Percentiles rank a stretch among this genome's conserved stretches.
phyloP scores from a whole-genome alignment of 2,113 vertebrate genomes.

The Scolopax mira region DNA sequence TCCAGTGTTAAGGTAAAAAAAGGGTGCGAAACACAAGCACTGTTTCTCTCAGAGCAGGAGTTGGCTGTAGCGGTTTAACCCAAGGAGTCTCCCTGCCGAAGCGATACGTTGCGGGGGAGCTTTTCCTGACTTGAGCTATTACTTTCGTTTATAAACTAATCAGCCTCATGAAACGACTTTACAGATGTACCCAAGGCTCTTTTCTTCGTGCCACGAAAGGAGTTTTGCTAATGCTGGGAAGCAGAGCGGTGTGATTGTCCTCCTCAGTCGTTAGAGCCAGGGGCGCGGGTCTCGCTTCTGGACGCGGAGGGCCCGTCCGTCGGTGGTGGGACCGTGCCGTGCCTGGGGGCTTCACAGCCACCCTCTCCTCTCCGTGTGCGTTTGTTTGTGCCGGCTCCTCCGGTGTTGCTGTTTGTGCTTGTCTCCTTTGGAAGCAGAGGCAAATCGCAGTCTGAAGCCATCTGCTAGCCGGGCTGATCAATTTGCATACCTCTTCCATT shows the following conservation, averaged over 20 bases:
- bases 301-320: accelerated
- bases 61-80: not conserved
- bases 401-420: not conserved
- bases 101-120: not conserved
- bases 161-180: not conserved
- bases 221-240: not conserved
- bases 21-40: conserved; percentile 4
- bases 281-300: not conserved
- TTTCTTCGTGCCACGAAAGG: not conserved
- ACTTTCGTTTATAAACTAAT: conserved; percentile 1
- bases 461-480: not conserved
- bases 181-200: not conserved
- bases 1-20: conserved; percentile 73
- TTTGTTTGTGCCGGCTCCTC: not conserved
- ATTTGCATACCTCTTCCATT: not conserved
- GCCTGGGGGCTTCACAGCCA: not conserved
- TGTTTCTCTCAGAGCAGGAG: conserved; percentile 48
- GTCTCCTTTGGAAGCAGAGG: not conserved
- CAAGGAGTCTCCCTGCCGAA: not conserved
- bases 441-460: not conserved
- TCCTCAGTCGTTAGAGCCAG: accelerated
- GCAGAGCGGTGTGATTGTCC: not conserved
- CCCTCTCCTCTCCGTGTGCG: accelerated
- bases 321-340: not conserved
- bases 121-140: not conserved